These are phyloP conservation scores for Dreissena rostriformis DNA, from an alignment of 1,140 invertebrate species.

Conservation along the genomic window DNA sequence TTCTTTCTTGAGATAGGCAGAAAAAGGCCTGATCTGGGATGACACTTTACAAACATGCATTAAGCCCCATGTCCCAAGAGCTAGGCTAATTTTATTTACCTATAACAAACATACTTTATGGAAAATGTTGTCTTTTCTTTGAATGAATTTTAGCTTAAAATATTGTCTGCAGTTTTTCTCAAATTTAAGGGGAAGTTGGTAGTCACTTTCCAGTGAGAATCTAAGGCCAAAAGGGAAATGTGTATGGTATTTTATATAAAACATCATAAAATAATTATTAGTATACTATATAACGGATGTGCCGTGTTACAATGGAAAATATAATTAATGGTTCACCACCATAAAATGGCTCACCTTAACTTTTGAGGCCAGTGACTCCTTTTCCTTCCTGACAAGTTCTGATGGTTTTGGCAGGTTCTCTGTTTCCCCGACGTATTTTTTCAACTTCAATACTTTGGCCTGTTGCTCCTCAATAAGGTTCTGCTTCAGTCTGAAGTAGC, in stretches of 20 bases:
- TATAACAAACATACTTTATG: no score
- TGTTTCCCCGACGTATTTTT: constrained; percentile 72
- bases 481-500: no score
- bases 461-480: constrained; percentile 50
- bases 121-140: no score
- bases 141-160: no score
- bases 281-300: neutral
- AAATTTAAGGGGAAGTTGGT: neutral
- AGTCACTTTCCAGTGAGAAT: neutral
- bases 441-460: constrained; percentile 65
- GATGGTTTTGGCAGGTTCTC: constrained; percentile 66
- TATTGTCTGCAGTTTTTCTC: neutral
- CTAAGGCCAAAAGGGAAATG: neutral
- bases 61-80: no score
- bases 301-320: no score
- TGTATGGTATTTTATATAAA: neutral
- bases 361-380: constrained; percentile 67
- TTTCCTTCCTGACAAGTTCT: constrained; percentile 72
- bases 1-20: no score
- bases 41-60: no score
- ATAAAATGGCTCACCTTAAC: constrained; percentile 56
- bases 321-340: neutral
- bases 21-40: no score
- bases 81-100: no score
- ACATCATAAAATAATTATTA: neutral